Conservation (phyloP, 2,113 vertebrate genomes). For the Hepsetus odoe region DNA sequence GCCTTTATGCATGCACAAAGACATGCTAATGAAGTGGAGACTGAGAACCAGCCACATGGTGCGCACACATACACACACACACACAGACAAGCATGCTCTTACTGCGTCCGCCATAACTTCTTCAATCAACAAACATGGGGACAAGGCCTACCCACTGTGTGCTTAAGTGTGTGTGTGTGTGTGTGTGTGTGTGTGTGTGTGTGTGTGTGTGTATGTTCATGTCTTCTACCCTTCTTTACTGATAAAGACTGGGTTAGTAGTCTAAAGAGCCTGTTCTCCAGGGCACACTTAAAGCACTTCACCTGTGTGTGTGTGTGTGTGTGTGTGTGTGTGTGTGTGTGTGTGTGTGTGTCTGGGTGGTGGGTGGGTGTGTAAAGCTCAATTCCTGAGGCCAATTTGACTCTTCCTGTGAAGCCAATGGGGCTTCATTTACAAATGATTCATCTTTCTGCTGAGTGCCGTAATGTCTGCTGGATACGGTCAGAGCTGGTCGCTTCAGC, state of each 20-base stretch:
- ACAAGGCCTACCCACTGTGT: slow-evolving; percentile 36
- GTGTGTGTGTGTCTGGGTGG: slow-evolving; percentile 36
- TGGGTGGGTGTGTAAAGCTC: slow-evolving; percentile 17
- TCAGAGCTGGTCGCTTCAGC: neutral
- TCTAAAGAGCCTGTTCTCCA: slow-evolving; percentile 42
- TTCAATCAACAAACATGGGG: slow-evolving; percentile 49
- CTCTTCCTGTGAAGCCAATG: slow-evolving; percentile 23
- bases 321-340: slow-evolving; percentile 12
- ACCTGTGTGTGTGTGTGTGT: slow-evolving; percentile 20
- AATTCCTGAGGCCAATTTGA: slow-evolving; percentile 48
- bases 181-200: slow-evolving; percentile 14
- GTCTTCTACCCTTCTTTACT: slow-evolving; percentile 9
- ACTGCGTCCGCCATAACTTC: slow-evolving; percentile 43
- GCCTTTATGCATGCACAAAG: slow-evolving; percentile 97
- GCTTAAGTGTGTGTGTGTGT: slow-evolving; percentile 29
- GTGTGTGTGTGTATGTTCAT: neutral
- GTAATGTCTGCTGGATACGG: neutral
- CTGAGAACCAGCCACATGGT: slow-evolving; percentile 98
- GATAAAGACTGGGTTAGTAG: slow-evolving; percentile 21
- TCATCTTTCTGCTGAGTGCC: neutral
- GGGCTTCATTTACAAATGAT: slow-evolving; percentile 43
- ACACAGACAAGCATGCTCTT: slow-evolving; percentile 34
- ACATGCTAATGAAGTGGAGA: slow-evolving; percentile 98
- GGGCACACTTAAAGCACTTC: slow-evolving; percentile 41
- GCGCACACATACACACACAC: slow-evolving; percentile 61